Base-by-base conservation (phyloP, 2,888 invertebrate genomes). In the Elysia crispata region DNA sequence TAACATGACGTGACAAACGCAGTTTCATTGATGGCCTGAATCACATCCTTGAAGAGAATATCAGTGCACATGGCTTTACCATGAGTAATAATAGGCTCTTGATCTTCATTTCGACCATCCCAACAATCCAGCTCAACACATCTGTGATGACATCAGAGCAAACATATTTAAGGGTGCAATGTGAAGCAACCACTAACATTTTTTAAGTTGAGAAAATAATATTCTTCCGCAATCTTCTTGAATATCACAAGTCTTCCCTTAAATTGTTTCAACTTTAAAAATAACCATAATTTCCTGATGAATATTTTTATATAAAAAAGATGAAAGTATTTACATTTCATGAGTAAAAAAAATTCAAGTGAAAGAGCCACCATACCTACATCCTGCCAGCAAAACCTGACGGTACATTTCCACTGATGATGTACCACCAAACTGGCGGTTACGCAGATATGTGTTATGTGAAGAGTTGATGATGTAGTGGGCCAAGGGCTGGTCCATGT, bases 51-150 rank as follows among this genome's bases (percentile, higher is more conserved):
- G 93, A 99, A 99, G 30, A 98, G 93, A 89, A 99, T 99, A 93
- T 99, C 99, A 1, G 98, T 99, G 92, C 99, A 99, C 98, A 99
- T 99, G 6, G 99, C 99, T 94, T 98, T 98, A 69, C 99, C 99
- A 93, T 99, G 99, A 54, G 99, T 99, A 86, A 99, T 98, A 89
- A 99, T 99, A 0, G 99, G 99, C 90, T 99, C 99, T 90, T 98
- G 98, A 90, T 98, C 98, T 93, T 98, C 97, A 0, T 97, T 97
- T 92, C 96, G 96, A 13, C 99, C 99, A 92, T 99, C 99, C 99
- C 99, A 99, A 92, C 98, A 98, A 93, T 99, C 99, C 77, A 99
- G 94, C 92, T 99, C 99, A 1, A 99, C 97, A 92, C 98, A 99
- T 88, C 97, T 96, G 92, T 69, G 41, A 41, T 69, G 41, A 41